Percentiles rank a stretch among this genome's conserved stretches.
phyloP scores from a whole-genome alignment of 2,797 vertebrate genomes.

The Hapalemur alaotrensis region DNA sequence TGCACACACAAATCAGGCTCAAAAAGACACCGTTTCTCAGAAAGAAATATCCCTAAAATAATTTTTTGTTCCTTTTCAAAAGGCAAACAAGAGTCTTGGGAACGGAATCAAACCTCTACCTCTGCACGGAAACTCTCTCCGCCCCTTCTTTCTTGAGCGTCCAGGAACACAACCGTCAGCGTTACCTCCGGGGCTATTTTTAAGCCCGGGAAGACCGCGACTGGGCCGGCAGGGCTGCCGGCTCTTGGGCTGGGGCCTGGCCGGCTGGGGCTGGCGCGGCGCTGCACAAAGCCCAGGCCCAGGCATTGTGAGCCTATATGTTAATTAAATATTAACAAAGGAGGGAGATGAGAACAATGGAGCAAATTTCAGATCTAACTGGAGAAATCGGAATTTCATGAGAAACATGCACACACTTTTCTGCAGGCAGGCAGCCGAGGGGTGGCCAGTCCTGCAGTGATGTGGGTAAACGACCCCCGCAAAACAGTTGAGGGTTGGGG shows the following conservation, averaged over 20 bases:
- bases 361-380: slow-evolving; percentile 81
- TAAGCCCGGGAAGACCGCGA: neutral
- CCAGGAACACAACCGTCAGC: neutral
- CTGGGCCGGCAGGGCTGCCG: accelerated
- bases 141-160: neutral
- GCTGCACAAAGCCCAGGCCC: slow-evolving; percentile 71
- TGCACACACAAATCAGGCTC: neutral
- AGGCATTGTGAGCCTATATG: slow-evolving; percentile 89
- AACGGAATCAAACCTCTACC: neutral
- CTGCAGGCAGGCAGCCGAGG: neutral
- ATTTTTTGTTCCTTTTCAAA: neutral
- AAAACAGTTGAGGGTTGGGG: neutral
- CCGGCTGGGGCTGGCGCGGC: accelerated
- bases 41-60: neutral
- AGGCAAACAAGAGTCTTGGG: neutral
- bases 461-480: neutral
- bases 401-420: neutral
- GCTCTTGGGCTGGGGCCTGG: neutral
- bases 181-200: neutral
- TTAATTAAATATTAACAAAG: slow-evolving; percentile 92
- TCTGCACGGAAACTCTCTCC: neutral
- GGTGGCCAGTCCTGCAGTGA: slow-evolving; percentile 28
- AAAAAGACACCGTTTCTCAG: neutral
- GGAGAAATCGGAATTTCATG: slow-evolving; percentile 66
- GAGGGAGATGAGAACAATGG: slow-evolving; percentile 90